Conservation (phyloP, 1,140 invertebrate genomes). For the Helicoverpa zea region DNA sequence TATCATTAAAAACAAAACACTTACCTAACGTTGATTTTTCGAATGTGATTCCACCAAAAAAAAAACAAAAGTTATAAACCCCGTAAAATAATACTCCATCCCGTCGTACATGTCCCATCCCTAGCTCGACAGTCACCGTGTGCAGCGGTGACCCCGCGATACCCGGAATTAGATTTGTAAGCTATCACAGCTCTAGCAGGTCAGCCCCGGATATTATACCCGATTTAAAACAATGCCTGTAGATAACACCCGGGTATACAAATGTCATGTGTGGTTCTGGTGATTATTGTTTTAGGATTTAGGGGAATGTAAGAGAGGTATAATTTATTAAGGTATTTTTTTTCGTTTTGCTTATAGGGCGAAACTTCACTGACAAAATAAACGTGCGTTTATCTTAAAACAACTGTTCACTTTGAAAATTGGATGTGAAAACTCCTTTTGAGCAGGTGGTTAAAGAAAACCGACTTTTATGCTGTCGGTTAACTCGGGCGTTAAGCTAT, state of each 20-base stretch:
- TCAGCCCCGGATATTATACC: slow-evolving; percentile 52
- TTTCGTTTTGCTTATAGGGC: background rate
- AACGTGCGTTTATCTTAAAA: too few species aligned
- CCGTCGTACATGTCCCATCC: background rate
- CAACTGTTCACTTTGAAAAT: too few species aligned
- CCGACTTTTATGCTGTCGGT: too few species aligned
- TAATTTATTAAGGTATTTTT: background rate
- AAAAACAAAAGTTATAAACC: too few species aligned
- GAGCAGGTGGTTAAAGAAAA: too few species aligned
- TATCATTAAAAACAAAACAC: too few species aligned
- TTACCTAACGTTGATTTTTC: too few species aligned
- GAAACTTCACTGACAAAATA: too few species aligned
- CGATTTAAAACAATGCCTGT: slow-evolving; percentile 46
- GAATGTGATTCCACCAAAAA: too few species aligned
- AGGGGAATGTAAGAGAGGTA: background rate
- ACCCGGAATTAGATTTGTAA: slow-evolving; percentile 62
- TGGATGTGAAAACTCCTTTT: too few species aligned
- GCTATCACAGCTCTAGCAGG: slow-evolving; percentile 52
- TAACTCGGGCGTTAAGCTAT: too few species aligned
- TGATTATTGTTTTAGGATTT: background rate
- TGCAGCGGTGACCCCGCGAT: slow-evolving; percentile 59
- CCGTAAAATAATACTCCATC: background rate
- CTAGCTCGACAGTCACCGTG: slow-evolving; percentile 46
- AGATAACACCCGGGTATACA: slow-evolving; percentile 19
- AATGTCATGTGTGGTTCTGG: background rate